Percentiles rank a stretch among this genome's conserved stretches.
Evolutionary conservation across 2,888 invertebrate species (phyloP).

Genomic region (Diploptera punctata): DNA sequence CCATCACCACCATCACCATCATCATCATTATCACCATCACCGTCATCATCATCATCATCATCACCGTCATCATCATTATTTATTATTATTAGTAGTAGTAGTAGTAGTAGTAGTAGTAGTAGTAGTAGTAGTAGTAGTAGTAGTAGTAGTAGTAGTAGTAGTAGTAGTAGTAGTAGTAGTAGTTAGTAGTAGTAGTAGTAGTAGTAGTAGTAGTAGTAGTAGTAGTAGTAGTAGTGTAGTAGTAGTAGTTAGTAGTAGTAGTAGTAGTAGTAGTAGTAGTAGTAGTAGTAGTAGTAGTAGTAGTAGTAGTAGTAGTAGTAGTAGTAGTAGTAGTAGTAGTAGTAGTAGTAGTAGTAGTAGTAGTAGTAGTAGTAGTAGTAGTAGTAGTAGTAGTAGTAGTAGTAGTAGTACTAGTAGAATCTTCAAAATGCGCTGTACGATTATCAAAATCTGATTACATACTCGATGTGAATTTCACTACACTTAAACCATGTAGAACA

Average conservation of each 20-base stretch:
- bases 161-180: neutral
- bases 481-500: too few relatives aligned
- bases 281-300: neutral
- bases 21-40: neutral
- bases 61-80: too few relatives aligned
- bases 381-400: neutral
- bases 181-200: too few relatives aligned
- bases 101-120: neutral
- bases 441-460: too few relatives aligned
- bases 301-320: neutral
- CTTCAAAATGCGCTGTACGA: too few relatives aligned
- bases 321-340: neutral
- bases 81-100: too few relatives aligned
- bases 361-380: neutral
- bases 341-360: neutral
- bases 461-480: too few relatives aligned
- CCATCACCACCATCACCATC: neutral
- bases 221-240: too few relatives aligned
- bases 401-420: too few relatives aligned
- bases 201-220: neutral
- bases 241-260: too few relatives aligned
- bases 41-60: conserved; percentile 4
- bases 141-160: neutral
- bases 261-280: neutral
- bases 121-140: neutral